phyloP scores from a whole-genome alignment of 2,888 invertebrate genomes.

The Pachliopta kotzebuea region DNA sequence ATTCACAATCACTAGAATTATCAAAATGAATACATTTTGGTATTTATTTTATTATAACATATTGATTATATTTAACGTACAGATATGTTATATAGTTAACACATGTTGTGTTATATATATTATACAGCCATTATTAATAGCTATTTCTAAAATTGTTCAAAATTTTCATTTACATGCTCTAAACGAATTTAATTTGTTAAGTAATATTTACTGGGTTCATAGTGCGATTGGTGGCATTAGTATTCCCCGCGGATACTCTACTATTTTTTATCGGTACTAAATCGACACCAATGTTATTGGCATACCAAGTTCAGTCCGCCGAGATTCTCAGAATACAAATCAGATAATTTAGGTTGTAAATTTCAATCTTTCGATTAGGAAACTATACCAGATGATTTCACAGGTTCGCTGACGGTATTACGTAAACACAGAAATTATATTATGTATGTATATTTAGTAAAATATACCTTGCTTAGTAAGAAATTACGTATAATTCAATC shows the following conservation, averaged over 20 bases:
- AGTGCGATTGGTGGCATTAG: constrained; percentile 24
- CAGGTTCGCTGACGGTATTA: background rate
- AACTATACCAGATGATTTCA: background rate
- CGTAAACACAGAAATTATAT: background rate
- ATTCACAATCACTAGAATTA: too few species aligned
- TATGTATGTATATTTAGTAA: too few species aligned
- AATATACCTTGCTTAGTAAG: too few species aligned
- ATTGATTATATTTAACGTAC: too few species aligned
- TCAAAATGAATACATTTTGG: too few species aligned
- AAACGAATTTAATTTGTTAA: constrained; percentile 18
- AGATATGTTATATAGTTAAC: too few species aligned
- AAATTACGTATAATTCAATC: too few species aligned
- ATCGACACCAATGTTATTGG: constrained; percentile 57
- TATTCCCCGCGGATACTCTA: constrained; percentile 54
- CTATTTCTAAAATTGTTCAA: too few species aligned
- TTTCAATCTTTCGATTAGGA: constrained; percentile 27
- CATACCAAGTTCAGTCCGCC: constrained; percentile 62
- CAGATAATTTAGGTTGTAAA: constrained; percentile 38
- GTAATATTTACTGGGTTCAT: constrained; percentile 31
- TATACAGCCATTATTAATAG: too few species aligned
- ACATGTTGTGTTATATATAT: too few species aligned
- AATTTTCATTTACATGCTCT: constrained; percentile 13
- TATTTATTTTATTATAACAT: too few species aligned
- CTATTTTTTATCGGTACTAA: constrained; percentile 74
- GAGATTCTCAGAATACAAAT: constrained; percentile 37